phyloP scores from a whole-genome alignment of 2,888 invertebrate genomes.

The Petrophora chlorosata region DNA sequence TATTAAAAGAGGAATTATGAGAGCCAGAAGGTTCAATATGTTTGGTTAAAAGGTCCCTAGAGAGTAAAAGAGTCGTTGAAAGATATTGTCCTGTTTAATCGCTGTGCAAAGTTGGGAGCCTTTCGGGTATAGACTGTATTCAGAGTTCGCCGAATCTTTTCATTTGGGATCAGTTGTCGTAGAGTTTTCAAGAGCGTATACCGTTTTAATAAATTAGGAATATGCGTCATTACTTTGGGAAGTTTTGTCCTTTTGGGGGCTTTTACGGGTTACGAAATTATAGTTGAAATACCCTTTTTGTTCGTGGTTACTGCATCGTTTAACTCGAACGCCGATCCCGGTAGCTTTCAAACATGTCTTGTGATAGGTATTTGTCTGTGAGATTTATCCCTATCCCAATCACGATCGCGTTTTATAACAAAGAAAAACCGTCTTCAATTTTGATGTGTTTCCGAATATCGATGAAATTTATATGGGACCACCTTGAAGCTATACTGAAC shows the following conservation, averaged over 20 bases:
- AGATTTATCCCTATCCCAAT: too few species aligned
- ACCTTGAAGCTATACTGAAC: too few species aligned
- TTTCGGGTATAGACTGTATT: slow-evolving; percentile 12
- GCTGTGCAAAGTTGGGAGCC: slow-evolving; percentile 26
- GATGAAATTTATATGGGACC: too few species aligned
- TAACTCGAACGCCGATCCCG: too few species aligned
- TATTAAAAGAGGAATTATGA: slow-evolving; percentile 66
- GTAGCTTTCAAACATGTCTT: too few species aligned
- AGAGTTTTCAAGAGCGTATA: background rate
- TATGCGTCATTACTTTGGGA: background rate
- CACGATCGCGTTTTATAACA: too few species aligned
- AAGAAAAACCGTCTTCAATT: too few species aligned
- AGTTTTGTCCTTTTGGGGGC: background rate
- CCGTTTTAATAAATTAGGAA: slow-evolving; percentile 6
- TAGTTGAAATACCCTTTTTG: too few species aligned
- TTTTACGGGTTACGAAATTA: too few species aligned
- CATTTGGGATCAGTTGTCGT: slow-evolving; percentile 2
- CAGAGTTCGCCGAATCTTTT: slow-evolving; percentile 13
- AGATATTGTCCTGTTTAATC: slow-evolving; percentile 32
- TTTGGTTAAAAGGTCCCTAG: slow-evolving; percentile 36
- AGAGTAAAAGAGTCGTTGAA: slow-evolving; percentile 20
- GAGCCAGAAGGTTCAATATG: slow-evolving; percentile 47
- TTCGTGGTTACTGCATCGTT: too few species aligned
- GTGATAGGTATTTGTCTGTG: too few species aligned
- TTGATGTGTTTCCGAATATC: too few species aligned